A percentile compares a stretch with the other conserved stretches of the same genome.
Evolutionary conservation across 2,113 vertebrate species (phyloP).

Genomic region (Ia io): DNA sequence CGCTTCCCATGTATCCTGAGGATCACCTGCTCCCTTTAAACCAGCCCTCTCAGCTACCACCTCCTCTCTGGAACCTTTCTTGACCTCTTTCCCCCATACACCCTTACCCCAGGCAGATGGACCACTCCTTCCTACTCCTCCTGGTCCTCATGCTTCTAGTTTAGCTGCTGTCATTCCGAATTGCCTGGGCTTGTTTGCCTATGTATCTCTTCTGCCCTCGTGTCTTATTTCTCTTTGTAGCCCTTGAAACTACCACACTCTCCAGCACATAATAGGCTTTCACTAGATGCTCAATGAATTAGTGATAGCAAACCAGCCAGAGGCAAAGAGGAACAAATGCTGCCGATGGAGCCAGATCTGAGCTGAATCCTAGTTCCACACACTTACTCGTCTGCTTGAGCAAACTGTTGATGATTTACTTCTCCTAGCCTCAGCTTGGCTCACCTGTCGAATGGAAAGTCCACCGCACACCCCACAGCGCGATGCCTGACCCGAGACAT

Average conservation of each 20-base stretch:
- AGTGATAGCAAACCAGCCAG: background rate
- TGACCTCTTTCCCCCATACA: background rate
- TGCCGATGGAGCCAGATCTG: background rate
- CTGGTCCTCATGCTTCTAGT: background rate
- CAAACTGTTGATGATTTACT: background rate
- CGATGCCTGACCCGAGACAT: background rate
- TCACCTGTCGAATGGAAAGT: background rate
- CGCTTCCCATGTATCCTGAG: background rate
- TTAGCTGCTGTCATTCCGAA: background rate
- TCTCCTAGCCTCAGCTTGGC: background rate
- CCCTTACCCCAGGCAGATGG: background rate
- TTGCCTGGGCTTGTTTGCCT: background rate
- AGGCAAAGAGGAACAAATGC: background rate
- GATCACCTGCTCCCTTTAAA: background rate
- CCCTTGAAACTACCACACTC: background rate
- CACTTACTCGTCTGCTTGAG: background rate
- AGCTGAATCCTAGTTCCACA: background rate
- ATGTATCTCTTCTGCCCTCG: background rate
- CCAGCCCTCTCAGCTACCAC: background rate
- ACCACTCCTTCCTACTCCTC: background rate
- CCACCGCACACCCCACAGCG: too few species aligned
- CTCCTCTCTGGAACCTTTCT: background rate
- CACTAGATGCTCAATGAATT: background rate
- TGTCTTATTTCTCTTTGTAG: conserved; percentile 4
- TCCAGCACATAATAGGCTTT: background rate